Conservation (phyloP, 2,797 vertebrate species). For the Lagodon rhomboides region DNA sequence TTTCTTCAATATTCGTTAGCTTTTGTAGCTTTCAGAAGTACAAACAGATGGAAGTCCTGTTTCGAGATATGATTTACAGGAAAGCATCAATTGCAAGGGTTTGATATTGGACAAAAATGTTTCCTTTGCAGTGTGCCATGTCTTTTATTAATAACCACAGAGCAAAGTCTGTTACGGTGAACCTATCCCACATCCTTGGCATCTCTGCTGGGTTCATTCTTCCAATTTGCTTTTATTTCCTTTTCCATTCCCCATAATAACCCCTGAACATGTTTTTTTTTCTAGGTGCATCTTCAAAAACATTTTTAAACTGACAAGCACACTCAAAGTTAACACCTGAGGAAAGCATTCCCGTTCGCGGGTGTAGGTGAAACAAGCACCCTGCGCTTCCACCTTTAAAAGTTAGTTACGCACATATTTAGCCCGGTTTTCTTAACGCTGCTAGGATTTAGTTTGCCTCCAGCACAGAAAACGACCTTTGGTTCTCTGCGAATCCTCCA, state of each 20-base stretch:
- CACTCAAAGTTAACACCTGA: slow-evolving; percentile 28
- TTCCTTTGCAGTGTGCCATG: background rate
- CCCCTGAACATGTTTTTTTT: slow-evolving; percentile 20
- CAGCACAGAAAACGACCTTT: slow-evolving; percentile 51
- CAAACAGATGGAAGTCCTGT: background rate
- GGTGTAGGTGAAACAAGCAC: slow-evolving; percentile 28
- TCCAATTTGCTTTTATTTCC: background rate
- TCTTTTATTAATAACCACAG: slow-evolving; percentile 4
- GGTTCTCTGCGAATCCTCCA: slow-evolving; percentile 43
- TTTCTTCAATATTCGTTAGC: background rate
- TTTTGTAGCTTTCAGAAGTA: background rate
- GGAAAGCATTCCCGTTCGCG: slow-evolving; percentile 16
- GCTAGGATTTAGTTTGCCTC: slow-evolving; percentile 48
- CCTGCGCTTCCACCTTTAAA: slow-evolving; percentile 19
- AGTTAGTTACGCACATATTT: slow-evolving; percentile 47
- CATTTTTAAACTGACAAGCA: slow-evolving; percentile 27
- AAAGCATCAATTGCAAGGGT: background rate
- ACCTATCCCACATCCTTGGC: slow-evolving; percentile 1
- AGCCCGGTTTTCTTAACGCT: slow-evolving; percentile 35
- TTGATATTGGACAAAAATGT: background rate
- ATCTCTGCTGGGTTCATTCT: slow-evolving; percentile 13
- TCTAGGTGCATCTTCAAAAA: slow-evolving; percentile 9
- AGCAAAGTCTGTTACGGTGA: background rate
- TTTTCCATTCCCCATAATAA: slow-evolving; percentile 9
- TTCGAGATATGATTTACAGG: background rate